A percentile compares a stretch with the other conserved stretches of the same genome.
phyloP scores from a whole-genome alignment of 1,140 invertebrate genomes.

The Vanessa tameamea region DNA sequence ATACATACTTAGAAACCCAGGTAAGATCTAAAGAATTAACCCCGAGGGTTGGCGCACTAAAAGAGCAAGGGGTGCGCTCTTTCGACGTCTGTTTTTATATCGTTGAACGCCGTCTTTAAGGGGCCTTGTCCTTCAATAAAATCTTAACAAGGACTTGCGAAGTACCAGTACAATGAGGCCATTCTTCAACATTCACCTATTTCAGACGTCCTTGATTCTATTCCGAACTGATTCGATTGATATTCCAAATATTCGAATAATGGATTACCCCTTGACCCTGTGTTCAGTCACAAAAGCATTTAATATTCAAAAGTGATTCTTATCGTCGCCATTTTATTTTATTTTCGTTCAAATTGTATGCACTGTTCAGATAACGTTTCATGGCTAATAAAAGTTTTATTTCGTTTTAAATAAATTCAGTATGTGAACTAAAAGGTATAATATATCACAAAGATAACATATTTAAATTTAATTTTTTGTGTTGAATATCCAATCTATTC shows the following conservation, averaged over 20 bases:
- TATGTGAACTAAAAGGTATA: slow-evolving; percentile 20
- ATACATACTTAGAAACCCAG: slow-evolving; percentile 46
- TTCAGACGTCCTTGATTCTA: slow-evolving; percentile 74
- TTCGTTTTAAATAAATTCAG: slow-evolving; percentile 36
- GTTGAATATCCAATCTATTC: not conserved
- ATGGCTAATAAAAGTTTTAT: slow-evolving; percentile 62
- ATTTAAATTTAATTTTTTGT: slow-evolving; percentile 27
- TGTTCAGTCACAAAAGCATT: slow-evolving; percentile 50
- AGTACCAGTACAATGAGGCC: slow-evolving; percentile 62
- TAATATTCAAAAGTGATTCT: slow-evolving; percentile 67
- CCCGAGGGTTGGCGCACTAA: slow-evolving; percentile 59
- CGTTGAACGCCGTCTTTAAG: slow-evolving; percentile 54
- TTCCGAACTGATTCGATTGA: slow-evolving; percentile 69
- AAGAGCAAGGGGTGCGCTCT: slow-evolving; percentile 72
- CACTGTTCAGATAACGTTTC: slow-evolving; percentile 59
- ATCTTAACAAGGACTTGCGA: slow-evolving; percentile 69
- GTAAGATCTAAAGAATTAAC: slow-evolving; percentile 57
- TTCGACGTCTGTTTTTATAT: slow-evolving; percentile 61
- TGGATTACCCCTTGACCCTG: slow-evolving; percentile 45
- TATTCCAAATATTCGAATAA: slow-evolving; percentile 63
- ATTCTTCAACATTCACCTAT: slow-evolving; percentile 61
- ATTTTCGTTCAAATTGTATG: slow-evolving; percentile 55
- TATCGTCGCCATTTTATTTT: slow-evolving; percentile 59
- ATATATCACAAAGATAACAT: slow-evolving; percentile 21
- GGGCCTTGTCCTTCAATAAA: slow-evolving; percentile 72